Evolutionary conservation across 2,888 invertebrate genomes (phyloP), one percentile per base, ranked within the genome.

Genomic region (Diachrysia chrysitis): DNA sequence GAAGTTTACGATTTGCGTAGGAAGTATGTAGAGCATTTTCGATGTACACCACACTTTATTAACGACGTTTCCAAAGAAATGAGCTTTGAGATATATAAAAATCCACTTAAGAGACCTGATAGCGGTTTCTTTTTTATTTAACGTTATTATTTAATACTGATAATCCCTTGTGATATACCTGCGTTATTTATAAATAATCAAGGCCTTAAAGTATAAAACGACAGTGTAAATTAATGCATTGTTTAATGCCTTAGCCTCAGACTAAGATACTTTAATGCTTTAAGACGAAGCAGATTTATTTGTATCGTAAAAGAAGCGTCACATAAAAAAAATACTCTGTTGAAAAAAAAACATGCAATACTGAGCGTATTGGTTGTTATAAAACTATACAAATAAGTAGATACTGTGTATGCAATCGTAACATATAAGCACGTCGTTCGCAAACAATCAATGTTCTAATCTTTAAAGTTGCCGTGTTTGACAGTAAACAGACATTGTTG

Each of bases 391-490:
- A 19, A 60, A 32, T 37, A 65, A 29, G 58, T 21, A n/a, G n/a
- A n/a, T n/a, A 66, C 46, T 35, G 23, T 55, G 66, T 69, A 54
- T 63, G 59, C 48, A 72, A 58, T 62, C 55, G 58, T 59, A 51
- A 19, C 66, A 37, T 57, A 37, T 55, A 37, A 63, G 67, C 63
- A 65, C 56, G 58, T 5, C 35, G 65, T 57, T 42, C 6, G 60
- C 69, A 71, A 64, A 79, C 79, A 69, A 81, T 78, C 64, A 57
- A 51, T 66, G 63, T 66, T 68, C 62, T 78, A 71, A 79, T 74
- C 74, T 81, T 66, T 67, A 60, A 64, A 63, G 63, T 70, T 70
- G 29, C 25, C 64, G 71, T 65, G 53, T 73, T 67, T 73, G 59
- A 73, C 29, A 19, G 54, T 51, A 78, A 65, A 78, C 62, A 78